These are phyloP conservation scores for Aurelia sp. DNA, from an alignment of 30 jellyfish, hydroid and myxozoan genomes.

Conservation along the genomic window DNA sequence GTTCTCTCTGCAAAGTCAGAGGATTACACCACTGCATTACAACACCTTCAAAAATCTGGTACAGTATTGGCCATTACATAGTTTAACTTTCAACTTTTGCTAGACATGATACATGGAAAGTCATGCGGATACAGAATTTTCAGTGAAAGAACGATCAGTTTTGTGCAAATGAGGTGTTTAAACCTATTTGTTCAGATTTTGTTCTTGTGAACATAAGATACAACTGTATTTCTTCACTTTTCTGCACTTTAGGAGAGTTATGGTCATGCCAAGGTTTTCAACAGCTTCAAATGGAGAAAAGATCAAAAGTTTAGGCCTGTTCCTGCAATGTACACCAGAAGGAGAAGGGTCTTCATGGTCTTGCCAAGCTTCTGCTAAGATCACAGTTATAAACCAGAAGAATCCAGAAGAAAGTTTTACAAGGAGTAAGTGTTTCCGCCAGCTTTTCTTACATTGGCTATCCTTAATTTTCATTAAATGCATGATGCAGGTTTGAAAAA, in stretches of 20 bases:
- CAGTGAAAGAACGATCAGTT: no score
- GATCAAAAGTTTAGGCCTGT: slow-evolving; percentile 84
- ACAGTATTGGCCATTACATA: no score
- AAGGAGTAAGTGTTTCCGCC: slow-evolving; percentile 72
- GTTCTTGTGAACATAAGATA: background rate
- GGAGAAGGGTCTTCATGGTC: slow-evolving; percentile 97
- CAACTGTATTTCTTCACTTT: background rate
- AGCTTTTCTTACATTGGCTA: no score
- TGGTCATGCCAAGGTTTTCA: slow-evolving; percentile 95
- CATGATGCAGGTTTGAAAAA: background rate
- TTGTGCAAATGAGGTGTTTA: no score
- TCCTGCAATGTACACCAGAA: slow-evolving; percentile 93
- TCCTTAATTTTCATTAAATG: background rate
- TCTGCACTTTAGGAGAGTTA: slow-evolving; percentile 71
- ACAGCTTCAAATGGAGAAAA: slow-evolving; percentile 71
- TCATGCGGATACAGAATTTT: no score
- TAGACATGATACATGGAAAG: no score
- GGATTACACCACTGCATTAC: no score
- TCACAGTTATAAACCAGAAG: slow-evolving; percentile 77
- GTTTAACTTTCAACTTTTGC: no score
- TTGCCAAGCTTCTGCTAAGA: slow-evolving; percentile 94
- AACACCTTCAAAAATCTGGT: no score
- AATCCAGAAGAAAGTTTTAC: slow-evolving; percentile 70
- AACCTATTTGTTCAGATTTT: no score
- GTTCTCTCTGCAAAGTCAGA: no score